Conservation (phyloP, 2,797 vertebrate species). For the Eulemur mongoz region DNA sequence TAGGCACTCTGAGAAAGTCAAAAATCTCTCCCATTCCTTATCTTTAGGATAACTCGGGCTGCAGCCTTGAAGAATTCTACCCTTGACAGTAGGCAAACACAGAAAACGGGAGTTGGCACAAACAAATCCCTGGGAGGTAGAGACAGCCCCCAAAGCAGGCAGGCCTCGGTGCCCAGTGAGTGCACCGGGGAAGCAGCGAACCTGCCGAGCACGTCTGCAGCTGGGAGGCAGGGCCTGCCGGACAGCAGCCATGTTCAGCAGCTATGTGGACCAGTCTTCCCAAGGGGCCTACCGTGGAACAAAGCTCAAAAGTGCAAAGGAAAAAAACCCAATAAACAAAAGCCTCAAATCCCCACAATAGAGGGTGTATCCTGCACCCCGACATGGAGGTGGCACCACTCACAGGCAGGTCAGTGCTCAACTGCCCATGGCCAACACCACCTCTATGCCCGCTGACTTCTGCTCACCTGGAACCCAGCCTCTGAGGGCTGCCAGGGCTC, state of each 20-base stretch:
- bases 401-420: accelerated
- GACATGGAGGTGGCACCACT: too few relatives aligned
- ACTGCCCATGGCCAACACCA: not conserved
- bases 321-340: not conserved
- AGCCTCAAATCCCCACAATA: not conserved
- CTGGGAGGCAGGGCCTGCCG: too few relatives aligned
- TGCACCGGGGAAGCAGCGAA: not conserved
- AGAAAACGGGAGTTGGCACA: not conserved
- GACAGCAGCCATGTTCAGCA: not conserved
- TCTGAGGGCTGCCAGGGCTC: not conserved
- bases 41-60: not conserved
- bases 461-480: not conserved
- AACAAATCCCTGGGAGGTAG: not conserved
- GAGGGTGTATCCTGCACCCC: not conserved
- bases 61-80: not conserved
- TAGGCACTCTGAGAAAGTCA: not conserved
- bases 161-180: not conserved
- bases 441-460: not conserved
- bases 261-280: not conserved
- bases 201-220: not conserved
- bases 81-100: not conserved
- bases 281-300: not conserved
- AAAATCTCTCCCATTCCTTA: not conserved
- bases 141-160: not conserved
- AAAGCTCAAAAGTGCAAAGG: not conserved